Percentiles rank a stretch among this genome's conserved stretches.
These are phyloP conservation scores for Circaetus gallicus DNA, from an alignment of 2,113 vertebrate species.

Conservation along the genomic window DNA sequence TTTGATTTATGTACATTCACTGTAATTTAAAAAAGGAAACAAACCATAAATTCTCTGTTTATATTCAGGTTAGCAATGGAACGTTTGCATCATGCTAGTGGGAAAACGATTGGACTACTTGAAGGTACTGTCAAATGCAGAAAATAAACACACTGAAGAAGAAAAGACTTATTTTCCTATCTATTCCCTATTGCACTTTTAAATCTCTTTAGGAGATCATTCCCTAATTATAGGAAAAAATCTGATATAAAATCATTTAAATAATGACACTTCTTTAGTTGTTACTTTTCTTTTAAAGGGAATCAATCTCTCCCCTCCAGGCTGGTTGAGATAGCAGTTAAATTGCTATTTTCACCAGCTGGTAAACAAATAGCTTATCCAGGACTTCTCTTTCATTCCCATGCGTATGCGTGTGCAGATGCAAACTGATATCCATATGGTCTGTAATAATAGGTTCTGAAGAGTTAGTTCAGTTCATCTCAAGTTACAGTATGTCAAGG, in stretches of 20 bases:
- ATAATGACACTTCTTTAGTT: not conserved
- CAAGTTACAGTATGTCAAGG: not conserved
- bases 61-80: not conserved
- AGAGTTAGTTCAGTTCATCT: not conserved
- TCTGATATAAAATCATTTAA: not conserved
- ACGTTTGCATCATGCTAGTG: not conserved
- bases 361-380: not conserved
- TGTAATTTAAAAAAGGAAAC: not conserved
- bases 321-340: not conserved
- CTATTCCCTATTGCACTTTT: not conserved
- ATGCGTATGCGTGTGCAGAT: not conserved
- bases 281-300: not conserved
- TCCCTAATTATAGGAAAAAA: not conserved
- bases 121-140: not conserved
- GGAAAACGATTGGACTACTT: not conserved
- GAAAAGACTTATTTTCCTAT: not conserved
- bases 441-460: not conserved
- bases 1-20: not conserved
- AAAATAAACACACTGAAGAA: not conserved
- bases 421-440: not conserved
- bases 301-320: not conserved
- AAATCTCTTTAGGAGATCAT: not conserved
- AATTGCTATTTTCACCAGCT: not conserved
- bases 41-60: not conserved
- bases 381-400: not conserved